phyloP scores from a whole-genome alignment of 2,797 vertebrate species.

The Lerista edwardsae region DNA sequence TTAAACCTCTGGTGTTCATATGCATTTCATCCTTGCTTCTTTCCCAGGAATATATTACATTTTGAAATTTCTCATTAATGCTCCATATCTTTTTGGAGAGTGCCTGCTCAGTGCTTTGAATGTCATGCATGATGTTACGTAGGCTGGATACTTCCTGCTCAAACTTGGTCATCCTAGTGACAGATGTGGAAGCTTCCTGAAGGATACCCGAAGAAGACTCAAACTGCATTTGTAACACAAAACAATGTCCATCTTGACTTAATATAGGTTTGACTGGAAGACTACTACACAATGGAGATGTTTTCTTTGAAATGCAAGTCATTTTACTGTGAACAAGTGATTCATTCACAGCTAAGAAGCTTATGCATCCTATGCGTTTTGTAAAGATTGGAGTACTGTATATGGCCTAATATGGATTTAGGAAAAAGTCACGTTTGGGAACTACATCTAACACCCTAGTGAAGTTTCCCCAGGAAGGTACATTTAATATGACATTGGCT shows the following conservation, averaged over 20 bases:
- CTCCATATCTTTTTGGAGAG: conserved; percentile 80
- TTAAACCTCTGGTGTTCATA: conserved; percentile 79
- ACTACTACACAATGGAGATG: conserved; percentile 40
- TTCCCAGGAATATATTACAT: conserved; percentile 85
- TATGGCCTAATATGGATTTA: too few species aligned
- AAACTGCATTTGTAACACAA: conserved; percentile 96
- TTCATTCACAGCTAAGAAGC: background rate
- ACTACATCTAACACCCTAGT: too few species aligned
- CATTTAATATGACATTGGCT: background rate
- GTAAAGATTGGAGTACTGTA: background rate
- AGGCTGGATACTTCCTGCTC: conserved; percentile 84
- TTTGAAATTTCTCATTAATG: conserved; percentile 84
- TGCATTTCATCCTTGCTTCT: conserved; percentile 77
- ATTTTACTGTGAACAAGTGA: background rate
- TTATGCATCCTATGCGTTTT: background rate
- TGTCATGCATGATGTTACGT: conserved; percentile 72
- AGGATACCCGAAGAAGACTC: conserved; percentile 85
- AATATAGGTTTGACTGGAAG: conserved; percentile 53
- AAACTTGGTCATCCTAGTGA: conserved; percentile 81
- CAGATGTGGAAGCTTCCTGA: conserved; percentile 78
- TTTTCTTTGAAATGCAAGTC: conserved; percentile 14
- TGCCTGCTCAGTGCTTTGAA: conserved; percentile 80
- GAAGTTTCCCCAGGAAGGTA: background rate
- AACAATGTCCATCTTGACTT: conserved; percentile 79
- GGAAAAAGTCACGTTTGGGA: too few species aligned